Conservation (phyloP, 2,888 invertebrate genomes). For the Eudasyphora cyanicolor region DNA sequence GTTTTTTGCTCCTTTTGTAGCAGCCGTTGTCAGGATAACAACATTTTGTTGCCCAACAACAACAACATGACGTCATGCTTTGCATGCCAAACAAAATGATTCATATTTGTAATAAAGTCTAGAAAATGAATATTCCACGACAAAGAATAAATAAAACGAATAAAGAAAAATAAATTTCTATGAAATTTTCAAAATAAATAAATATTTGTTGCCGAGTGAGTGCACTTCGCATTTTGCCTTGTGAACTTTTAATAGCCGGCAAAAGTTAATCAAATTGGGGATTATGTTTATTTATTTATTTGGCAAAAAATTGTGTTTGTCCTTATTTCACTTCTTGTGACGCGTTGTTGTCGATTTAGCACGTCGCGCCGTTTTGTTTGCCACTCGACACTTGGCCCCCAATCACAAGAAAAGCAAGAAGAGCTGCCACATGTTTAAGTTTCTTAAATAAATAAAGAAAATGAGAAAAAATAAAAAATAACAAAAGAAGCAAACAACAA, state of each 20-base stretch:
- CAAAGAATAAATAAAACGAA: not conserved
- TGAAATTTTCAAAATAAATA: not conserved
- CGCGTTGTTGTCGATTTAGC: no score
- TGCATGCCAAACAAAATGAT: not conserved
- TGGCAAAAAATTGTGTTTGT: not conserved
- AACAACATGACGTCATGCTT: slow-evolving; percentile 28
- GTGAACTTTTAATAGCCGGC: not conserved
- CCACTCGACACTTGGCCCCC: not conserved
- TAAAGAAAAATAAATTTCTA: not conserved
- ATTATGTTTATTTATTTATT: not conserved
- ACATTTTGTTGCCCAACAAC: not conserved
- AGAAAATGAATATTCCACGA: not conserved
- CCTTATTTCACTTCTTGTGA: not conserved
- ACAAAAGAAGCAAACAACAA: not conserved
- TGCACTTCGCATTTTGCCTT: not conserved
- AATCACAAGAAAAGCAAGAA: no score
- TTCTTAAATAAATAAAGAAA: not conserved
- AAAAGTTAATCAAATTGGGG: not conserved
- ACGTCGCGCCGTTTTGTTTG: no score
- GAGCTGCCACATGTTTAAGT: slow-evolving; percentile 54
- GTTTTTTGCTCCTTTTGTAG: not conserved
- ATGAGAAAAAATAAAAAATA: not conserved
- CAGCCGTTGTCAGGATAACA: slow-evolving; percentile 2
- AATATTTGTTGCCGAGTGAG: not conserved
- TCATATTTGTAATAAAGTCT: not conserved